Evolutionary conservation across 2,888 invertebrate genomes (phyloP).

Genomic region (Falcaria lacertinaria): DNA sequence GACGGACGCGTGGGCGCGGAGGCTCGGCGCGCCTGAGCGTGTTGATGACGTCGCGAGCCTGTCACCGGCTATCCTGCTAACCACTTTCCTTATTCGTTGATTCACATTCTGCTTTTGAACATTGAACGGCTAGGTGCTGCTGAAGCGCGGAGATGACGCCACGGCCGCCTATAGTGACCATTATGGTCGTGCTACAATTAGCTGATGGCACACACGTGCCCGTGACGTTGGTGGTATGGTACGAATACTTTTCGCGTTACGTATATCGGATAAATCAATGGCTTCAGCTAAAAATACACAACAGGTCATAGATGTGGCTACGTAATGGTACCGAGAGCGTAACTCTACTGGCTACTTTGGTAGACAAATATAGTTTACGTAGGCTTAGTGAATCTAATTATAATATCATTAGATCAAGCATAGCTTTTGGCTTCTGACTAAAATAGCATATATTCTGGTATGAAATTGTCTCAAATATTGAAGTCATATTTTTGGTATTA

Average conservation of each 20-base stretch:
- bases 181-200: slow-evolving; percentile 75
- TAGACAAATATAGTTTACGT: no score
- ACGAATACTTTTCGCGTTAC: slow-evolving; percentile 61
- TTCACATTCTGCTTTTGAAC: slow-evolving; percentile 64
- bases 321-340: slow-evolving; percentile 41
- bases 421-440: no score
- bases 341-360: slow-evolving; percentile 32
- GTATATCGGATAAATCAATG: slow-evolving; percentile 62
- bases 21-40: slow-evolving; percentile 53
- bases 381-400: no score
- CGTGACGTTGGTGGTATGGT: slow-evolving; percentile 62
- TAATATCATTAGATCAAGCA: no score
- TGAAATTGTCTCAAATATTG: no score
- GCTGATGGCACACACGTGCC: slow-evolving; percentile 62
- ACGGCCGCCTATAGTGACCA: slow-evolving; percentile 48
- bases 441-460: no score
- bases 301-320: slow-evolving; percentile 49
- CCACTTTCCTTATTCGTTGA: slow-evolving; percentile 49
- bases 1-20: slow-evolving; percentile 61
- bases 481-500: no score
- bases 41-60: slow-evolving; percentile 28
- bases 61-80: slow-evolving; percentile 29
- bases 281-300: slow-evolving; percentile 57
- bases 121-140: slow-evolving; percentile 30
- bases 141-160: slow-evolving; percentile 7